phyloP scores from a whole-genome alignment of 2,797 vertebrate species.

The Brachyalestes nurse region DNA sequence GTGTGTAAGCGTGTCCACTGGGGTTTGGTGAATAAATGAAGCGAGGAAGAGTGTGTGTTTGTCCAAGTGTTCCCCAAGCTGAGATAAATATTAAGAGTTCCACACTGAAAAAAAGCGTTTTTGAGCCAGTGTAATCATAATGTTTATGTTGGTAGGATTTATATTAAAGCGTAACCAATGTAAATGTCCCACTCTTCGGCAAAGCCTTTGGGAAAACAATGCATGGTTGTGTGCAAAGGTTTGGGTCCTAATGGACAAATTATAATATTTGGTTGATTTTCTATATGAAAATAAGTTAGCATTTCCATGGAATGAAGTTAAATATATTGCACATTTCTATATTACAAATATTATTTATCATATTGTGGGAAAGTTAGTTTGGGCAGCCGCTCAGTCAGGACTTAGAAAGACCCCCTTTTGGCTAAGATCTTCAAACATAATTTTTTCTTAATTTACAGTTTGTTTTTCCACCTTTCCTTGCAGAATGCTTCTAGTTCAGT shows the following conservation, averaged over 20 bases:
- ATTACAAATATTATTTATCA: too few relatives aligned
- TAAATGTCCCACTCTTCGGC: not conserved
- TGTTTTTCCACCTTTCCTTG: too few relatives aligned
- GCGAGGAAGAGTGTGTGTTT: constrained; percentile 48
- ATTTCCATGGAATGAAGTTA: too few relatives aligned
- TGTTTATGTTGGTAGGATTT: constrained; percentile 35
- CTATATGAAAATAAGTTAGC: too few relatives aligned
- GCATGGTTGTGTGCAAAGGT: not conserved
- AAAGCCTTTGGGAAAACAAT: not conserved
- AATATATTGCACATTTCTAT: too few relatives aligned
- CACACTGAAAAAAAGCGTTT: not conserved
- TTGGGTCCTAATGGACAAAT: not conserved
- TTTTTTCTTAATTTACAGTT: too few relatives aligned
- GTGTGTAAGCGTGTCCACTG: constrained; percentile 58
- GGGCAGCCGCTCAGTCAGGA: too few relatives aligned
- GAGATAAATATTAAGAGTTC: constrained; percentile 42
- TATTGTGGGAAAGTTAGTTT: too few relatives aligned
- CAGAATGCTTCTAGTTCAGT: too few relatives aligned
- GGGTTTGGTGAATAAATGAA: constrained; percentile 66
- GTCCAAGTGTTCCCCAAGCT: constrained; percentile 61
- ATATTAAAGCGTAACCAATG: constrained; percentile 27
- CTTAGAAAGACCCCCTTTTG: too few relatives aligned
- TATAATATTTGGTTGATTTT: too few relatives aligned
- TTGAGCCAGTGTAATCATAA: constrained; percentile 9
- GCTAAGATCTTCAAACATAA: too few relatives aligned